phyloP scores from a whole-genome alignment of 2,797 vertebrate genomes.

The Rhinatrema bivittatum region DNA sequence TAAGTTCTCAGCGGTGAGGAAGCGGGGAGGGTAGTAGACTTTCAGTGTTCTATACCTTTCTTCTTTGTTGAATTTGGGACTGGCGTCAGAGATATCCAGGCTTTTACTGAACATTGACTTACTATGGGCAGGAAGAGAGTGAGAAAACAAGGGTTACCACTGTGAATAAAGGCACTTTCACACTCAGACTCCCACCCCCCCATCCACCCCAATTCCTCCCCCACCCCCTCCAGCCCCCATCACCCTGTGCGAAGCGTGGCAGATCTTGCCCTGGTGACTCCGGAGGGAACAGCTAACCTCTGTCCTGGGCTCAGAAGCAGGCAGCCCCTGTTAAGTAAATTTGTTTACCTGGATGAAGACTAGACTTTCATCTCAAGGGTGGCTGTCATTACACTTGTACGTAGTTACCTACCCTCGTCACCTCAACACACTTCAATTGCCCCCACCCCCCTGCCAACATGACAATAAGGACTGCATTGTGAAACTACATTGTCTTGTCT shows the following conservation, averaged over 20 bases:
- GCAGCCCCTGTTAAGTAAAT: too few species aligned
- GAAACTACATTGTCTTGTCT: too few species aligned
- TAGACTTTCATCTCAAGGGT: too few species aligned
- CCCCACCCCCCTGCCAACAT: too few species aligned
- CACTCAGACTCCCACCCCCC: constrained; percentile 27
- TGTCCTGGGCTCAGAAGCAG: too few species aligned
- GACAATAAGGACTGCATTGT: too few species aligned
- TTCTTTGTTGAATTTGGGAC: constrained; percentile 89
- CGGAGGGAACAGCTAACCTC: not conserved
- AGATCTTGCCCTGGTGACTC: too few species aligned
- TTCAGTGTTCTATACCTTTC: constrained; percentile 82
- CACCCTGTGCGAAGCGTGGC: constrained; percentile 13
- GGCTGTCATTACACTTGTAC: too few species aligned
- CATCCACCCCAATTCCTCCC: constrained; percentile 22
- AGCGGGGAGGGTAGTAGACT: constrained; percentile 52
- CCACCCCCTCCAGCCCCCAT: constrained; percentile 5
- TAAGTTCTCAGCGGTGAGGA: constrained; percentile 51
- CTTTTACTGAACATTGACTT: constrained; percentile 97
- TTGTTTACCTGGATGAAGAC: too few species aligned
- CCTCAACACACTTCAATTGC: too few species aligned
- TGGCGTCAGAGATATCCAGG: constrained; percentile 92
- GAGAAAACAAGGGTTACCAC: constrained; percentile 73
- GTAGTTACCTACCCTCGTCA: too few species aligned
- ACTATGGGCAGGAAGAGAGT: constrained; percentile 89
- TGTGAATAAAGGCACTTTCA: constrained; percentile 47